Base-by-base conservation (phyloP, 2,113 vertebrate species). In the Eudyptes chrysolophus region DNA sequence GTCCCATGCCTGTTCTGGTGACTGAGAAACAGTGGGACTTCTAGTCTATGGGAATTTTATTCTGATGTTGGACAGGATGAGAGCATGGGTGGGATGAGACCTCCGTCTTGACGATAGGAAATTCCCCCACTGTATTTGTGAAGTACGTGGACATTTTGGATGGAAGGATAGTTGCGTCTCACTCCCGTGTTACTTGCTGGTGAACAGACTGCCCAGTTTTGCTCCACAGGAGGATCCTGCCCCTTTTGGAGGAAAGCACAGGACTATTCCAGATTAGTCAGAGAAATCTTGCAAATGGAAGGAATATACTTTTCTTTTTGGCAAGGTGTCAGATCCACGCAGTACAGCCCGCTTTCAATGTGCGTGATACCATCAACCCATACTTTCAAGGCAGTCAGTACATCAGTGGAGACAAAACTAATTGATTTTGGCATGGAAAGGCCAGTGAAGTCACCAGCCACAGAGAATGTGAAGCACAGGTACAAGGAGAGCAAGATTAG, bases 71-170 rank as follows among this genome's bases (percentile, higher is more conserved):
- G 26, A 60, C 21, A 65, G 57, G 25, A 34, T 60, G 30, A 70
- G 62, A 30, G 36, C 16, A 9, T 11, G 3, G 20, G 36, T 60
- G 38, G 44, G 72, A 20, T 30, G 19, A 77, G 27, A 65, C 18
- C 30, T 71, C 29, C 0, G 0, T 42, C 76, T 34, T 48, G 36
- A 58, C 0, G 1, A 40, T 1, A 71, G 38, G 21, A 54, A 87
- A 30, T 54, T 17, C 29, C 21, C 15, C 7, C 20, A 4, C 51
- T 65, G 12, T 71, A 48, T 87, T 65, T 90, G 51, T 2, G 4
- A 82, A 71, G 12, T 75, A 30, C 2, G 2, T 22, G 61, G 32
- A 24, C 24, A 6, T 34, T 84, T 69, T 29, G 48, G n/a, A 20
- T 60, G 36, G 54, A 77, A 76, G 49, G 24, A 51, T 20, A 55